Base-by-base conservation (phyloP, 1,140 invertebrate genomes). In the Drosophila nikananu region DNA sequence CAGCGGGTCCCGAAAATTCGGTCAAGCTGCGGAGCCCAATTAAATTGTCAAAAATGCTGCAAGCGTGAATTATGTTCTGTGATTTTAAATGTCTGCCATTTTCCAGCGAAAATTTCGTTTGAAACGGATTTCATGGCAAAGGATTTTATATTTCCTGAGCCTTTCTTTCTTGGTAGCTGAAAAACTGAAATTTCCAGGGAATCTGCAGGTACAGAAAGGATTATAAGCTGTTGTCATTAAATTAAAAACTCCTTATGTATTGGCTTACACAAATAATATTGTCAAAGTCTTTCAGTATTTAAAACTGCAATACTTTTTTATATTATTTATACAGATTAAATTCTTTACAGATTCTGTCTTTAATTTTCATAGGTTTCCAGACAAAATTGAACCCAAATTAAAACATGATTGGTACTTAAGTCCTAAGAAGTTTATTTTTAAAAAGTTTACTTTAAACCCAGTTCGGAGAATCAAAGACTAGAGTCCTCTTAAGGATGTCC, bases 11-110 rank as follows among this genome's bases (percentile, higher is more conserved):
- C 3, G 42, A 30, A 61, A 35, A 68, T 41, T 59, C 51, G 37
- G 44, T 75, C 48, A 60, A 65, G 48, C 39, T 21, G 39, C 35
- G 68, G 25, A 37, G 41, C 54, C 81, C 81, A 84, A 84, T 84
- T 84, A 84, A 80, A 80, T 81, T 84, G 81, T 84, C 81, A 87
- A 80, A 87, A 77, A 83, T 58, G 76, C 73, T 82, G 64, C 63
- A 52, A 64, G 67, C 80, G 60, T 64, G 62, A 86, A 82, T 86
- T 80, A 86, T 83, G 66, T 77, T 77, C 54, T 46, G 77, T 71
- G 83, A 87, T 87, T 87, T 66, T 42, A 61, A 86, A 67, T 52
- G 80, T 39, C 27, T 21, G 35, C 39, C 64, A 68, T 79, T 86
- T 78, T 51, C 54, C 32, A 32, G 23, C 23, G 58, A 25, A 48